Base-by-base conservation (phyloP, 2,888 invertebrate genomes). In the Hypselothyrea guttata region DNA sequence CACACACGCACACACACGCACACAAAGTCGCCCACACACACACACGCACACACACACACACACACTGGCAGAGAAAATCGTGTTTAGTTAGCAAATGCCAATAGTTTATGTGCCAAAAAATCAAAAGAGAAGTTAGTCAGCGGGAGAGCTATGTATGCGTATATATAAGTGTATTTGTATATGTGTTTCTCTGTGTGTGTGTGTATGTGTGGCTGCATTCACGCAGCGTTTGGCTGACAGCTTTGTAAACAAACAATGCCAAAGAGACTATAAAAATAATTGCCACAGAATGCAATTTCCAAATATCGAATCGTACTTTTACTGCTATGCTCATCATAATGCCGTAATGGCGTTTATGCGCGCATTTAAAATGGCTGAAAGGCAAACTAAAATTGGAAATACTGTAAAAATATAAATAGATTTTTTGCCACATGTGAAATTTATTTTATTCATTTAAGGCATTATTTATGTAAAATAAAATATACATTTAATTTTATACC, bases 1-100 rank as follows among this genome's bases (percentile, higher is more conserved):
- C 49, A 61, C 59, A 59, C 54, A 45, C 54, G 44, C 13, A 11
- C 11, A 11, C 33, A 33, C 15, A 51, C 18, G 42, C 33, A 46
- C 30, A 56, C 13, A 56, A 7, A 22, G 28, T 35, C 37, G 12
- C 11, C n/a, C n/a, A n/a, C n/a, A n/a, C n/a, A 49, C 46, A 34
- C 18, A 18, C 18, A 16, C 34, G 55, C 22, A 52, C 13, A 35
- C 4, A 28, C 28, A 28, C 4, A 34, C 9, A 56, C 30, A 44
- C 18, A 11, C 16, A n/a, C 38, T 18, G 7, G 35, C 38, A 56
- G n/a, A n/a, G 42, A 48, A 45, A 71, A 66, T 62, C 55, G 62
- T 74, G 82, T 70, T 75, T 73, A 77, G 75, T 81, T 77, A 66
- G 78, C 54, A 79, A 75, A 79, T 58, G 62, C 69, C 75, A 71